Evolutionary conservation across 2,113 vertebrate species (phyloP).

Genomic region (Neolamprologus sp.): DNA sequence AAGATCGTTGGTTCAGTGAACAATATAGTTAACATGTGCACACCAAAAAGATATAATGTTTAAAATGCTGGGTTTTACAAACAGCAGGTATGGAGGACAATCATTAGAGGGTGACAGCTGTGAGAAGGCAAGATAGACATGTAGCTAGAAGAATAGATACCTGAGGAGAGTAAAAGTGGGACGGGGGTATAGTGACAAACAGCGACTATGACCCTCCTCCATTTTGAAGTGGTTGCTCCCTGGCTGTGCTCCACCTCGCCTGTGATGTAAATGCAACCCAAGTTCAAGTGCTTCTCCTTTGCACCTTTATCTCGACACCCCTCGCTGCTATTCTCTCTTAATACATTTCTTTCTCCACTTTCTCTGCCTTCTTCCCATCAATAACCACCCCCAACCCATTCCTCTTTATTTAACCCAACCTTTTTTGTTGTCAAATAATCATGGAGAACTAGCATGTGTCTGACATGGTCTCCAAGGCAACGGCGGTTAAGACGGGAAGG

Average conservation of each 20-base stretch:
- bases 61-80: neutral
- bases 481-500: constrained; percentile 70
- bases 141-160: neutral
- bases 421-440: constrained; percentile 79
- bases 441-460: constrained; percentile 76
- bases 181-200: neutral
- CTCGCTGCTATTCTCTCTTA: constrained; percentile 9
- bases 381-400: constrained; percentile 8
- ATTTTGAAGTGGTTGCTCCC: constrained; percentile 39
- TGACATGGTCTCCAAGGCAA: constrained; percentile 78
- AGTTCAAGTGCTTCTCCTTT: constrained; percentile 51
- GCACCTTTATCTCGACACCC: constrained; percentile 21
- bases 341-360: constrained; percentile 21
- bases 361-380: constrained; percentile 5
- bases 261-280: constrained; percentile 20
- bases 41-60: neutral
- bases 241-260: constrained; percentile 9
- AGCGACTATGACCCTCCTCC: constrained; percentile 30
- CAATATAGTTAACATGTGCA: neutral
- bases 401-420: constrained; percentile 68
- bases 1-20: neutral
- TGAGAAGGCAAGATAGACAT: neutral
- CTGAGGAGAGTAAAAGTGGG: neutral
- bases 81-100: neutral
- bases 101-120: neutral